phyloP scores from a whole-genome alignment of 2,113 vertebrate species.

The Cygnus buccinator region DNA sequence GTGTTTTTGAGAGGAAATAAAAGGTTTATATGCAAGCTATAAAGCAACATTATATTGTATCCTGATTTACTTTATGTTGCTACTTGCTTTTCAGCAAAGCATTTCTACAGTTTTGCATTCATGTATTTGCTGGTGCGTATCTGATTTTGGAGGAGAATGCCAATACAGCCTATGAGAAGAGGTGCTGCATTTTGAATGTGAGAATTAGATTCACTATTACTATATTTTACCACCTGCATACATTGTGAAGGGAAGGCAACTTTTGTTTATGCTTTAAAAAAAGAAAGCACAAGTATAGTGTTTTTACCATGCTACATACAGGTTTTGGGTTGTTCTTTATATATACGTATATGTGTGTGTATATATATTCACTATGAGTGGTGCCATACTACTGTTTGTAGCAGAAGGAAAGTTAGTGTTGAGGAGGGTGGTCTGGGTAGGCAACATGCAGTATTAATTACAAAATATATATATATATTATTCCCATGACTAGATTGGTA shows the following conservation, averaged over 20 bases:
- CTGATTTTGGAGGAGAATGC: neutral
- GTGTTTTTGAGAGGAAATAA: neutral
- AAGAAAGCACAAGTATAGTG: neutral
- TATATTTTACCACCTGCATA: neutral
- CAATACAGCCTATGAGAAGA: neutral
- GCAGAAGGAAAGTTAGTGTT: neutral
- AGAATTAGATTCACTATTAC: neutral
- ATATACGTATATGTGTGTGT: too few species aligned
- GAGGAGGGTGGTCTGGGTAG: neutral
- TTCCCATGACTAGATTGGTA: accelerated
- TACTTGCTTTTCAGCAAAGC: neutral
- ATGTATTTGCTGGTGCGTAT: neutral
- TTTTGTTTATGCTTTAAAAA: neutral
- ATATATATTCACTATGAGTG: too few species aligned
- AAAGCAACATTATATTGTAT: neutral
- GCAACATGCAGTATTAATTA: neutral
- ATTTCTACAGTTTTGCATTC: neutral
- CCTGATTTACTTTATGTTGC: neutral
- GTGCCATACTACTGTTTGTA: neutral
- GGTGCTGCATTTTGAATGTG: neutral
- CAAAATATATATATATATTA: too few species aligned
- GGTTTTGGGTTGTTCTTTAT: neutral
- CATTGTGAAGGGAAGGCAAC: neutral
- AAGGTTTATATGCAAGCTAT: neutral
- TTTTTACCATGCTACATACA: neutral